A percentile compares a stretch with the other conserved stretches of the same genome.
phyloP scores from a whole-genome alignment of 53 echinoderm and acorn worm genomes.

The Henricia sp. region DNA sequence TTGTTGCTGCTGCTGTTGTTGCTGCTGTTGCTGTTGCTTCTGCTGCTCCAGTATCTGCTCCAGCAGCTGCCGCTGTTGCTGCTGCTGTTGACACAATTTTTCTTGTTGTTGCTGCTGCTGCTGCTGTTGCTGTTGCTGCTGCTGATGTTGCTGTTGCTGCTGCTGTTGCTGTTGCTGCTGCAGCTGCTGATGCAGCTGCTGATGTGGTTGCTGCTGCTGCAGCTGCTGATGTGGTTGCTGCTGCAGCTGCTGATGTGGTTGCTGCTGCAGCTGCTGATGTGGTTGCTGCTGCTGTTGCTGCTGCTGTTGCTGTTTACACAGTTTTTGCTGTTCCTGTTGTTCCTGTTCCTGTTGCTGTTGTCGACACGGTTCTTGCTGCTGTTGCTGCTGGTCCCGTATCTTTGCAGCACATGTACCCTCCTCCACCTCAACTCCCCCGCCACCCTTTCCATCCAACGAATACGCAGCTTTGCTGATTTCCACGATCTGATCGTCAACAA shows the following conservation, averaged over 20 bases:
- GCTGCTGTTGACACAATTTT: too few species aligned
- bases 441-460: not conserved
- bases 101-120: too few species aligned
- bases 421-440: not conserved
- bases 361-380: too few species aligned
- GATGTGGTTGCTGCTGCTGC: not conserved
- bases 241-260: not conserved
- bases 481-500: slow-evolving; percentile 42
- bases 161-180: not conserved
- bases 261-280: not conserved
- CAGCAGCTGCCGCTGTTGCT: too few species aligned
- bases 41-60: too few species aligned
- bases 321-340: not conserved
- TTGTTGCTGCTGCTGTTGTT: too few species aligned
- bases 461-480: slow-evolving; percentile 42
- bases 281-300: not conserved
- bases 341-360: too few species aligned
- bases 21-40: too few species aligned
- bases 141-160: not conserved
- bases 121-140: too few species aligned
- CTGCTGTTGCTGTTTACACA: slow-evolving; percentile 6
- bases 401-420: not conserved
- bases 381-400: not conserved
- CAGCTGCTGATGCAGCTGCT: not conserved
- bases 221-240: slow-evolving; percentile 9